phyloP scores from a whole-genome alignment of 2,888 invertebrate species.

The Lycaena phlaeas region DNA sequence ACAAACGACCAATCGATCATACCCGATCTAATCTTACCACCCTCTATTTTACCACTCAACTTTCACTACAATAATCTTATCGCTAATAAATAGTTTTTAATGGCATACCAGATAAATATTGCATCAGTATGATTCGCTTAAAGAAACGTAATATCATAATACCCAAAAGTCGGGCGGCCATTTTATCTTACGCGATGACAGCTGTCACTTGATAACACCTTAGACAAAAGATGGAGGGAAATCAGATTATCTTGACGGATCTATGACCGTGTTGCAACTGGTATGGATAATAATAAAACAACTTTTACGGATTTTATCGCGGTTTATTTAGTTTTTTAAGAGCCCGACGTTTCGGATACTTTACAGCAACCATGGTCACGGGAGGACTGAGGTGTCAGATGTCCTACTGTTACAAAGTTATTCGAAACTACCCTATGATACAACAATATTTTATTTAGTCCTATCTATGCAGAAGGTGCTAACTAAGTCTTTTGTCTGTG shows the following conservation, averaged over 20 bases:
- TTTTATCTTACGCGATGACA: slow-evolving; percentile 27
- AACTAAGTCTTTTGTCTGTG: too few species aligned
- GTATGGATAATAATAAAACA: slow-evolving; percentile 6
- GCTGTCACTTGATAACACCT: slow-evolving; percentile 42
- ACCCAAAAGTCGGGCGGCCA: slow-evolving; percentile 6
- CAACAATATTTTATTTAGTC: too few species aligned
- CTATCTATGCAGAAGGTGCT: too few species aligned
- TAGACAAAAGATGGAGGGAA: slow-evolving; percentile 33
- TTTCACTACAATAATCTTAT: slow-evolving; percentile 4
- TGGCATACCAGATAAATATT: neutral
- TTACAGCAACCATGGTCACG: too few species aligned
- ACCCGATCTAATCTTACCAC: neutral
- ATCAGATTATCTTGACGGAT: slow-evolving; percentile 27
- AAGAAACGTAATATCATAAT: slow-evolving; percentile 1
- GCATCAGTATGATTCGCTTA: neutral
- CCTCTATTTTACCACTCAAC: neutral
- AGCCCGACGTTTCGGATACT: too few species aligned
- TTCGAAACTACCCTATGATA: too few species aligned
- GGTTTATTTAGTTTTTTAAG: too few species aligned
- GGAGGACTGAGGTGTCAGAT: too few species aligned
- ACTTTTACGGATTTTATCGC: too few species aligned
- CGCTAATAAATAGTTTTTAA: too few species aligned
- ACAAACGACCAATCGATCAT: neutral
- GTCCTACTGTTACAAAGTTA: too few species aligned
- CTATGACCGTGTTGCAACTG: slow-evolving; percentile 15